These are phyloP conservation scores for Plestiodon gilberti DNA, from an alignment of 2,113 vertebrate genomes.

Conservation along the genomic window DNA sequence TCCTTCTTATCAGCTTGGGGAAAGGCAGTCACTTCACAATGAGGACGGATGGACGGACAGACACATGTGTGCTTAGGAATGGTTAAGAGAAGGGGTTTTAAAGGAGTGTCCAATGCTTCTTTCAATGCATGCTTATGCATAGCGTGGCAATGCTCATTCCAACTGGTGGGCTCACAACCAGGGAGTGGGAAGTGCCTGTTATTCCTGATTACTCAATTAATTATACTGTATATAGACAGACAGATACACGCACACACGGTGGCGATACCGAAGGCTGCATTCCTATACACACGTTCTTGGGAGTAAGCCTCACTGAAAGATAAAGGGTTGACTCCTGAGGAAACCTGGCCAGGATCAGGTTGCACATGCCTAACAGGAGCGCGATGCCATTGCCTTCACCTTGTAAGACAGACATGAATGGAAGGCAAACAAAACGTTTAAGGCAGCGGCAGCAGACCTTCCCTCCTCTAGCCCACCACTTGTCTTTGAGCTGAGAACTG, in stretches of 20 bases:
- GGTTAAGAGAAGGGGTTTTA: background rate
- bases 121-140: background rate
- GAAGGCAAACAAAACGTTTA: background rate
- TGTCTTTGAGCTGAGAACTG: background rate
- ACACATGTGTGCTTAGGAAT: background rate
- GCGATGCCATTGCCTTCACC: background rate
- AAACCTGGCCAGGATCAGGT: background rate
- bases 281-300: background rate
- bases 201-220: background rate
- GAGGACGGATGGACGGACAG: background rate
- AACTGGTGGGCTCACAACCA: background rate
- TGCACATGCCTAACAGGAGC: background rate
- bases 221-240: accelerated
- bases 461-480: conserved; percentile 3
- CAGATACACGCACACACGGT: no score
- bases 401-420: background rate
- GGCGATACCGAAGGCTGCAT: background rate
- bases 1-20: no score
- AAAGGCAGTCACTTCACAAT: background rate
- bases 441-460: conserved; percentile 34
- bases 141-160: no score
- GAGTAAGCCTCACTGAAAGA: background rate
- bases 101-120: background rate
- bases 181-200: background rate
- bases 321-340: background rate